These are phyloP conservation scores for Drosophila sulfurigaster DNA, from an alignment of 1,140 invertebrate species.

Conservation along the genomic window DNA sequence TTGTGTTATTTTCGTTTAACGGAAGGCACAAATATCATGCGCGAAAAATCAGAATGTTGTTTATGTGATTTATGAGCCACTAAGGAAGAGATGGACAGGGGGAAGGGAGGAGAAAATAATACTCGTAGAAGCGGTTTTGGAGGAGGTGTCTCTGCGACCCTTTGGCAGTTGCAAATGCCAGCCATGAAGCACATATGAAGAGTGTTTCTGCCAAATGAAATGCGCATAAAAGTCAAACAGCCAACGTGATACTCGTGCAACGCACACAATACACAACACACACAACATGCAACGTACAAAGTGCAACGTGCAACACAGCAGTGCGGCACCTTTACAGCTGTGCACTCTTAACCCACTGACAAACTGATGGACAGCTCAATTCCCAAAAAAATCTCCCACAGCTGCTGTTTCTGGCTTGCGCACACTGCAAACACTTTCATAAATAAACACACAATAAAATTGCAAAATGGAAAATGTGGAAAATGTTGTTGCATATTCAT, in stretches of 20 bases:
- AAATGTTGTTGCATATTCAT: constrained; percentile 9
- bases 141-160: constrained; percentile 11
- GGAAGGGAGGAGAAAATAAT: background rate
- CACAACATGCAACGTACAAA: background rate
- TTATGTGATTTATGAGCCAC: constrained; percentile 77
- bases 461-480: constrained; percentile 40
- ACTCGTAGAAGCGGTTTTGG: background rate
- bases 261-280: background rate
- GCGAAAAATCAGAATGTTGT: constrained; percentile 78
- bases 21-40: constrained; percentile 76
- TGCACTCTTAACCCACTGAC: constrained; percentile 30
- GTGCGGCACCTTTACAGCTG: background rate
- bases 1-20: constrained; percentile 32
- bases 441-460: constrained; percentile 68
- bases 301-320: background rate
- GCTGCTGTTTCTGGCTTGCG: constrained; percentile 4
- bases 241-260: constrained; percentile 29
- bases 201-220: constrained; percentile 70
- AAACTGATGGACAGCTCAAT: constrained; percentile 47
- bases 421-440: constrained; percentile 55
- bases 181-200: constrained; percentile 45
- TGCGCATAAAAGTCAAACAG: constrained; percentile 67
- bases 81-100: background rate
- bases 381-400: constrained; percentile 21
- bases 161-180: constrained; percentile 15